phyloP scores from a whole-genome alignment of 2,888 invertebrate species.

The Andrena chrysosceles region DNA sequence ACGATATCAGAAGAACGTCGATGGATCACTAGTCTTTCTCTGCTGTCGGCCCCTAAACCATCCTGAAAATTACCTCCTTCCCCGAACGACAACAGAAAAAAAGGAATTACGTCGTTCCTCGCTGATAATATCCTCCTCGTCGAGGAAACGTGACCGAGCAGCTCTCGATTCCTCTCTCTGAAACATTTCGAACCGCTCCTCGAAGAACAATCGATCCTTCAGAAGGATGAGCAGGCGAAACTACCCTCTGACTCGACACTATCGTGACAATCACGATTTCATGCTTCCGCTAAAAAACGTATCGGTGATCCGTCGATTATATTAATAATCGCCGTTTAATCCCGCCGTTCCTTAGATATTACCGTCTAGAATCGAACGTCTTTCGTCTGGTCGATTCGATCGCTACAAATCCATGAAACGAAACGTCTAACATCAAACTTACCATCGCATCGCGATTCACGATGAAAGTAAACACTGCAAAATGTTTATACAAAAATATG shows the following conservation, averaged over 20 bases:
- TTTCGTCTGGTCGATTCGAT: neutral
- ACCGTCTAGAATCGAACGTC: conserved; percentile 4
- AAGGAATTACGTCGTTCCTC: conserved; percentile 21
- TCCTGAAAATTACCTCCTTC: neutral
- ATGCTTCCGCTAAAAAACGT: conserved; percentile 22
- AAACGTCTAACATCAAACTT: too few species aligned
- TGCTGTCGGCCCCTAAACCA: conserved; percentile 4
- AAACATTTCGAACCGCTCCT: conserved; percentile 46
- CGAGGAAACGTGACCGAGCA: conserved; percentile 32
- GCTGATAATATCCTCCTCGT: conserved; percentile 40
- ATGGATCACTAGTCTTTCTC: neutral
- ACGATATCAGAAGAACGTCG: conserved; percentile 15
- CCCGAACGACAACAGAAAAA: conserved; percentile 8
- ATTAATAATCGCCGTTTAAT: conserved; percentile 34
- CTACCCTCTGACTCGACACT: conserved; percentile 41
- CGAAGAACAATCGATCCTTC: conserved; percentile 44
- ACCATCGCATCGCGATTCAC: too few species aligned
- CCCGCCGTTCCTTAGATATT: neutral
- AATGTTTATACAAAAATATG: too few species aligned
- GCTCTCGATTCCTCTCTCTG: conserved; percentile 17
- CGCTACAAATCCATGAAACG: too few species aligned
- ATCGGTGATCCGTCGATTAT: conserved; percentile 27
- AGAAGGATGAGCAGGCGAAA: neutral
- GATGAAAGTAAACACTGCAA: too few species aligned
- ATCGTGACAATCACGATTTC: conserved; percentile 12